Percentiles rank a stretch among this genome's conserved stretches.
phyloP scores from a whole-genome alignment of 2,888 invertebrate genomes.

The Apamea monoglypha region DNA sequence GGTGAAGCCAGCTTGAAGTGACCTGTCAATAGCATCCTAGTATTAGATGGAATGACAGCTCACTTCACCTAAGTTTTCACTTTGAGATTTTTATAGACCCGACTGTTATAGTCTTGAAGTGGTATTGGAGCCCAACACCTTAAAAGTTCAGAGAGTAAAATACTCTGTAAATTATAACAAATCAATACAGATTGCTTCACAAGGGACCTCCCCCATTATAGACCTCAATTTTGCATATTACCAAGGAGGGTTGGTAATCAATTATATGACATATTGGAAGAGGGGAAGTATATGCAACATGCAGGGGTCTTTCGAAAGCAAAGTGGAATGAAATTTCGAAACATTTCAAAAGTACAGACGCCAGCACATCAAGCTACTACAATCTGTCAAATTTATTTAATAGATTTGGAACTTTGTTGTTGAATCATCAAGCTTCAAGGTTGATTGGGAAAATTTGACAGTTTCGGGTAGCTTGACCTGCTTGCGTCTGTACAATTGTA shows the following conservation, averaged over 20 bases:
- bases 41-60: too few species aligned
- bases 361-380: too few species aligned
- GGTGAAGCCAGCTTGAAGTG: too few species aligned
- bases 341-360: not conserved
- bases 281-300: not conserved
- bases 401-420: too few species aligned
- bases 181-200: not conserved
- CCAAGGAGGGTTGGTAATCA: conserved; percentile 46
- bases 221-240: conserved; percentile 18
- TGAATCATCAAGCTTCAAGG: too few species aligned
- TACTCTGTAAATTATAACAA: not conserved
- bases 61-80: not conserved
- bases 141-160: not conserved
- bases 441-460: too few species aligned
- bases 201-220: not conserved
- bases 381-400: too few species aligned
- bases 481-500: too few species aligned
- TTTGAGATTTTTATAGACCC: not conserved
- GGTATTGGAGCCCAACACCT: not conserved
- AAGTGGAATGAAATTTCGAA: not conserved
- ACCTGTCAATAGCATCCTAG: too few species aligned
- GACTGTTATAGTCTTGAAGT: not conserved
- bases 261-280: conserved; percentile 14
- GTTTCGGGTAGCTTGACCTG: too few species aligned
- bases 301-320: not conserved